Evolutionary conservation across 2,888 invertebrate genomes (phyloP).

Genomic region (Lysandra bellargus): DNA sequence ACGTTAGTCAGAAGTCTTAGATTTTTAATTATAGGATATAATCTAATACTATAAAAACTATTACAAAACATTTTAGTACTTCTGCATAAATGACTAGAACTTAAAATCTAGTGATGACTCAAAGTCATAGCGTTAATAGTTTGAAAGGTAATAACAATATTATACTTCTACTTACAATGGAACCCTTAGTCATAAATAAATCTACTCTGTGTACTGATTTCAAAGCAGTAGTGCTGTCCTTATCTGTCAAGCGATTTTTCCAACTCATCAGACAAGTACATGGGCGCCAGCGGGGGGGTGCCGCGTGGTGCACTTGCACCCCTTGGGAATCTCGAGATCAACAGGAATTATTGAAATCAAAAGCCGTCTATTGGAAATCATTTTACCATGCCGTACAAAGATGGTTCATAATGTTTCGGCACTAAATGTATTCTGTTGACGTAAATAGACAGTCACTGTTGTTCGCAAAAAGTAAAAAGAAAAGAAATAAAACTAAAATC

Average conservation of each 20-base stretch:
- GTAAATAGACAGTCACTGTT: too few relatives aligned
- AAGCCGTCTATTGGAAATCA: too few relatives aligned
- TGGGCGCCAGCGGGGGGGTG: too few relatives aligned
- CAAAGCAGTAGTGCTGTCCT: neutral
- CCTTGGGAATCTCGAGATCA: too few relatives aligned
- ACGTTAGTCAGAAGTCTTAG: constrained; percentile 21
- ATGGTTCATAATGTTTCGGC: too few relatives aligned
- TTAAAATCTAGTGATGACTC: neutral
- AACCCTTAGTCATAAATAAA: neutral
- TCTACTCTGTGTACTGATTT: neutral
- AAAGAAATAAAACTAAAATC: too few relatives aligned
- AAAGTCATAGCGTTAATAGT: neutral
- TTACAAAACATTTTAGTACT: constrained; percentile 24
- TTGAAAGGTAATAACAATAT: neutral
- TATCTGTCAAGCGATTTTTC: too few relatives aligned
- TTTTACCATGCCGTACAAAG: too few relatives aligned
- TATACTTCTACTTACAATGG: neutral
- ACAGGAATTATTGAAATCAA: too few relatives aligned
- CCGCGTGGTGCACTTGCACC: too few relatives aligned
- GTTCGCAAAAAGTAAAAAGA: too few relatives aligned
- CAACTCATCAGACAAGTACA: neutral
- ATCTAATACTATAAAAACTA: constrained; percentile 23
- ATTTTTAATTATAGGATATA: neutral
- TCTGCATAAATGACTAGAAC: constrained; percentile 28
- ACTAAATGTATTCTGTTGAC: too few relatives aligned